phyloP scores from a whole-genome alignment of 2,113 vertebrate species.

The Prinia subflava region DNA sequence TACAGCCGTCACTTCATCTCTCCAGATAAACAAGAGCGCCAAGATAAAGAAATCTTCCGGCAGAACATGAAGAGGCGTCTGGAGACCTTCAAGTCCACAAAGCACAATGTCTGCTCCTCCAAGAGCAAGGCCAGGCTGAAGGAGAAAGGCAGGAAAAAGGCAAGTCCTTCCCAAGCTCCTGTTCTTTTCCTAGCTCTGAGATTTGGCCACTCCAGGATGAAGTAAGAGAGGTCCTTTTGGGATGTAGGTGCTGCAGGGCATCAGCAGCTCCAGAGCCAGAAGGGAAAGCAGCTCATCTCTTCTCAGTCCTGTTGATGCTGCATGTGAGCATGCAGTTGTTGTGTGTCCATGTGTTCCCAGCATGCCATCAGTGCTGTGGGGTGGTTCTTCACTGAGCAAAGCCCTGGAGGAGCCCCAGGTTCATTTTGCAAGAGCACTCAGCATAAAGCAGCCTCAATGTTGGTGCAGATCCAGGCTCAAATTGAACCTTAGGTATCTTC shows the following conservation, averaged over 20 bases:
- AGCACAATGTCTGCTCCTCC: slow-evolving; percentile 77
- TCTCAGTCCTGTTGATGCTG: background rate
- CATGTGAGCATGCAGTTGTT: accelerated
- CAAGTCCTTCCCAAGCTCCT: background rate
- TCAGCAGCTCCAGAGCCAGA: background rate
- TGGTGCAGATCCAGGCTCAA: background rate
- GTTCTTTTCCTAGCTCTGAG: background rate
- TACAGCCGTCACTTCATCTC: slow-evolving; percentile 97
- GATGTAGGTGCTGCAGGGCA: background rate
- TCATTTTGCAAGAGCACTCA: background rate
- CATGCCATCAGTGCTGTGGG: background rate
- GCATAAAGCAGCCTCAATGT: background rate
- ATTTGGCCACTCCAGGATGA: background rate
- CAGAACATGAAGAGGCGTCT: slow-evolving; percentile 95
- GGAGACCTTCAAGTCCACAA: slow-evolving; percentile 91
- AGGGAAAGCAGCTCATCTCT: accelerated
- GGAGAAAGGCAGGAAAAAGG: slow-evolving; percentile 91
- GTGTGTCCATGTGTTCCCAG: accelerated
- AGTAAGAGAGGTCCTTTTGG: background rate
- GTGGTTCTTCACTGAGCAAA: background rate
- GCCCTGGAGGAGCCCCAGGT: background rate
- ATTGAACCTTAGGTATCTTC: background rate
- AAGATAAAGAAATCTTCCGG: slow-evolving; percentile 94
- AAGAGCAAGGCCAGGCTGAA: slow-evolving; percentile 85
- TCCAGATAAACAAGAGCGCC: slow-evolving; percentile 87